phyloP scores from a whole-genome alignment of 2,797 vertebrate genomes.

The Vireo griseus region DNA sequence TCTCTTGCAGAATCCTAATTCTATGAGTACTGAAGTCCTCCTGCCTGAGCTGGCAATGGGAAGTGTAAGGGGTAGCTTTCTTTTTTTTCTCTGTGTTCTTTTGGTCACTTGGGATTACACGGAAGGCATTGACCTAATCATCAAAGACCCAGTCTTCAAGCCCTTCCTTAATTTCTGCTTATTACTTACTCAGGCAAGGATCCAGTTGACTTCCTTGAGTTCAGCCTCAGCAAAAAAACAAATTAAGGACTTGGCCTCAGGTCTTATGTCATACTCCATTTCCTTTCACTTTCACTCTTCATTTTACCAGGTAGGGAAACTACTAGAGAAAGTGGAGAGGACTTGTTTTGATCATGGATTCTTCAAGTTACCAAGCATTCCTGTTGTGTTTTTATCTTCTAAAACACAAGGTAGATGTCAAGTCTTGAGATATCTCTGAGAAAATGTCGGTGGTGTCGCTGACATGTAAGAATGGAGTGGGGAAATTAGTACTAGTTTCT shows the following conservation, averaged over 20 bases:
- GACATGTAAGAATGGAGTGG: neutral
- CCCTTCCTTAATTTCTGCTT: conserved; percentile 32
- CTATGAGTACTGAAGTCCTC: neutral
- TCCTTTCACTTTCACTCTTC: conserved; percentile 23
- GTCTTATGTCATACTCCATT: neutral
- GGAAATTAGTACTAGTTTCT: neutral
- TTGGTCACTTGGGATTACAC: neutral
- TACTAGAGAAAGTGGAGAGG: neutral
- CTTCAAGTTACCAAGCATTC: neutral
- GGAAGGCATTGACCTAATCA: conserved; percentile 17
- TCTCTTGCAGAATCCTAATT: neutral
- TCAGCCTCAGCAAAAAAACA: neutral
- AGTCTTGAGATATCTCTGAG: neutral
- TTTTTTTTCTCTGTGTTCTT: neutral
- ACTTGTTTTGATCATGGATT: neutral
- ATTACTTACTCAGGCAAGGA: conserved; percentile 25
- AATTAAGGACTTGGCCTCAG: neutral
- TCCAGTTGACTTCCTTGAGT: conserved; percentile 10
- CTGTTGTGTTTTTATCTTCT: neutral
- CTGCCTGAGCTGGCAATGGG: neutral
- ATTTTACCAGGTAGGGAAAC: neutral
- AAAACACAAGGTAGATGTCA: neutral
- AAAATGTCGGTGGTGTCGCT: neutral
- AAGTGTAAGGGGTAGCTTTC: neutral
- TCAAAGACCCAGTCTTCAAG: conserved; percentile 10